A percentile compares a stretch with the other conserved stretches of the same genome.
Conservation (phyloP, 2,797 vertebrate species). For the Bradypus variegatus region DNA sequence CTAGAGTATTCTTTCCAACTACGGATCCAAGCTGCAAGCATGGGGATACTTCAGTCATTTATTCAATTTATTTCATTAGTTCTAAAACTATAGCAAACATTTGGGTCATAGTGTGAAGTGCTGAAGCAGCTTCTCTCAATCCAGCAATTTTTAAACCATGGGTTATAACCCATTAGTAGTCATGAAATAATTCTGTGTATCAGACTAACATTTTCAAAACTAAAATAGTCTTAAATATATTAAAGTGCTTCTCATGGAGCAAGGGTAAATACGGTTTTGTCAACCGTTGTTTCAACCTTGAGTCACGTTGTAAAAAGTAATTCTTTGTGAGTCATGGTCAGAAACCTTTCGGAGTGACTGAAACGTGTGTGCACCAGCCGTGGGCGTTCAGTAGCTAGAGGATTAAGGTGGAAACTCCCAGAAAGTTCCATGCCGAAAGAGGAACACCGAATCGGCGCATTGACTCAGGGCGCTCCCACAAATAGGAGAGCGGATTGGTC, state of each 20-base stretch:
- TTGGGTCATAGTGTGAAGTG: neutral
- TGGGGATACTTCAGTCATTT: neutral
- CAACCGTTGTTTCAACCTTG: neutral
- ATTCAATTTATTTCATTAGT: neutral
- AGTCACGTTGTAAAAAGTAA: neutral
- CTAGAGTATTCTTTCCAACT: neutral
- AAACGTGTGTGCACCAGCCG: neutral
- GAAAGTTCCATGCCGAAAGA: accelerated
- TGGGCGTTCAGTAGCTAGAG: accelerated
- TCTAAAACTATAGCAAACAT: neutral
- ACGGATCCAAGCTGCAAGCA: neutral
- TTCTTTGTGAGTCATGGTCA: neutral
- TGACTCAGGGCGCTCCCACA: neutral
- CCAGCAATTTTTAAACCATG: neutral
- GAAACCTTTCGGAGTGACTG: neutral
- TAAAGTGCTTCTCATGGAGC: neutral
- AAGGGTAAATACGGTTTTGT: neutral
- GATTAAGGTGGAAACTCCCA: accelerated
- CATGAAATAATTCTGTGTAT: neutral
- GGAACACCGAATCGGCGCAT: accelerated
- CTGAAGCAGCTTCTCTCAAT: neutral
- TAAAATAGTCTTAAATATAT: neutral
- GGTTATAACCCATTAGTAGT: neutral
- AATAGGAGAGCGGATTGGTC: neutral
- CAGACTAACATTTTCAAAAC: neutral